Percentiles rank a stretch among this genome's conserved stretches.
Conservation (phyloP, 2,888 invertebrate genomes). For the Tetragnatha montana region DNA sequence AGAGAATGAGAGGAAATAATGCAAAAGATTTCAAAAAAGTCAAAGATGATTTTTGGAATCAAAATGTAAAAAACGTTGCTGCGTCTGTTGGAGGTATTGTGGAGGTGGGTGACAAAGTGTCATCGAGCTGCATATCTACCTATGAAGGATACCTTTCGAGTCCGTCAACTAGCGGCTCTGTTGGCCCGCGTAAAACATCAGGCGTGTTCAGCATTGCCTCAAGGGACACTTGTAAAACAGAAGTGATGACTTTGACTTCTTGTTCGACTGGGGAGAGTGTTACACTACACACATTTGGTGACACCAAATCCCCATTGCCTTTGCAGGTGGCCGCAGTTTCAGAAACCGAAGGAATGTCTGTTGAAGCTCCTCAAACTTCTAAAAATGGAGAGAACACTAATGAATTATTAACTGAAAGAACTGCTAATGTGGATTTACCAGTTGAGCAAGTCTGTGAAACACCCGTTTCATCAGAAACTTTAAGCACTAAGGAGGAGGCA, state of each 20-base stretch:
- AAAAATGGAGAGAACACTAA: constrained; percentile 51
- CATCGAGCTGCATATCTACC: constrained; percentile 52
- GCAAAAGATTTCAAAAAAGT: constrained; percentile 63
- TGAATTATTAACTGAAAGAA: constrained; percentile 45
- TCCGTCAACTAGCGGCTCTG: constrained; percentile 34
- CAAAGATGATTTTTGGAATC: constrained; percentile 70
- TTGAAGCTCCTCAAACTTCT: constrained; percentile 32
- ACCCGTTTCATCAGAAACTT: constrained; percentile 22
- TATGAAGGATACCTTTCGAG: constrained; percentile 58
- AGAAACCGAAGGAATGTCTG: constrained; percentile 60
- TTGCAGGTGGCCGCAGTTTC: constrained; percentile 63
- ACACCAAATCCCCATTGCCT: constrained; percentile 64
- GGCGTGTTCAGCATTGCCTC: constrained; percentile 52
- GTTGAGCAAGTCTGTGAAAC: constrained; percentile 39
- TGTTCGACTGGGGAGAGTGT: constrained; percentile 69
- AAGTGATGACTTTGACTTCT: constrained; percentile 66
- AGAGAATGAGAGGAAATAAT: constrained; percentile 40
- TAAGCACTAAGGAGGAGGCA: constrained; percentile 38
- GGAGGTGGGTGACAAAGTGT: constrained; percentile 64
- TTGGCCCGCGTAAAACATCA: constrained; percentile 54
- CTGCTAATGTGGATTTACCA: constrained; percentile 35
- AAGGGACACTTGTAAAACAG: constrained; percentile 63
- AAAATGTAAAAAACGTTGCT: constrained; percentile 70
- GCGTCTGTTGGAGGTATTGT: constrained; percentile 72
- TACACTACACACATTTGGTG: constrained; percentile 60